These are phyloP conservation scores for Toxostoma redivivum DNA, from an alignment of 2,113 vertebrate genomes.

Conservation along the genomic window DNA sequence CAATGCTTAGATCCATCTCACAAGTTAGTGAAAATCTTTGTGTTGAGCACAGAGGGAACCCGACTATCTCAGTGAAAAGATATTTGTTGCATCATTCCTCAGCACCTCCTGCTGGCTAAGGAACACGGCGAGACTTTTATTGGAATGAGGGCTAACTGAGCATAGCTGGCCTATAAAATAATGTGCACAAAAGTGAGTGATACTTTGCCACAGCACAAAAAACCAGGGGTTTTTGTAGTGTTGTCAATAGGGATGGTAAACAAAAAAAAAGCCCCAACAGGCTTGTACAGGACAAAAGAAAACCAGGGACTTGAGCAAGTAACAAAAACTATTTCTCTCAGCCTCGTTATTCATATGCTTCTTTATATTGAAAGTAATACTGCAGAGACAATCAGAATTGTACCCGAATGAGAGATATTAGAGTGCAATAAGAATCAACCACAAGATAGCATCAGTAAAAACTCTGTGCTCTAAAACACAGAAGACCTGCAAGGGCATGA, in stretches of 20 bases:
- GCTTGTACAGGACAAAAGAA: not conserved
- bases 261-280: not conserved
- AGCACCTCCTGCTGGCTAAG: not conserved
- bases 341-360: not conserved
- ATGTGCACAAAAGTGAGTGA: rapidly evolving
- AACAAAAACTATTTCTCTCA: not conserved
- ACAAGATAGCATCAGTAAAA: not conserved
- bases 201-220: not conserved
- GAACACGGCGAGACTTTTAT: not conserved
- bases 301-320: not conserved
- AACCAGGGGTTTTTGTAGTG: not conserved
- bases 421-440: not conserved
- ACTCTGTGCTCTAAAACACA: not conserved
- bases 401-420: not conserved
- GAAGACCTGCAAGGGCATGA: not conserved
- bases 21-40: not conserved
- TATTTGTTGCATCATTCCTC: not conserved
- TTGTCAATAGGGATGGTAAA: not conserved
- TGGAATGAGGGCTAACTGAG: not conserved
- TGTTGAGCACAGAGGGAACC: not conserved
- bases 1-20: not conserved
- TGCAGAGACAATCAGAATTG: not conserved
- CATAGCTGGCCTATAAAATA: not conserved
- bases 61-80: not conserved
- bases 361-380: not conserved